Percentiles rank a stretch among this genome's conserved stretches.
Conservation (phyloP, 2,797 vertebrate species). For the Argentina silus region DNA sequence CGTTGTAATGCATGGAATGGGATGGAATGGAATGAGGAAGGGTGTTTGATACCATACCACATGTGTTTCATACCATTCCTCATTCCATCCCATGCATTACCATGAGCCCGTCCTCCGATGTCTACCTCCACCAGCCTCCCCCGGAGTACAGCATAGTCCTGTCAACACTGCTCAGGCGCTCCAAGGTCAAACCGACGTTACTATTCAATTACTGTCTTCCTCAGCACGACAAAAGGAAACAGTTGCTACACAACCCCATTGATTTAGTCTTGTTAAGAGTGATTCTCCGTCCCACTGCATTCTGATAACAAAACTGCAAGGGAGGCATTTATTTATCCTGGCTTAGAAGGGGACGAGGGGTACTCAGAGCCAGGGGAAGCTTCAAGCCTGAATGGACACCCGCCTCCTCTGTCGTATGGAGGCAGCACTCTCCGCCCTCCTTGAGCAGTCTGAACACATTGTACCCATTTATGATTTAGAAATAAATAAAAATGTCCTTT, state of each 20-base stretch:
- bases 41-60: too few relatives aligned
- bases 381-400: slow-evolving; percentile 52
- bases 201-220: slow-evolving; percentile 64
- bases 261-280: slow-evolving; percentile 56
- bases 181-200: slow-evolving; percentile 68
- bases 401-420: slow-evolving; percentile 50
- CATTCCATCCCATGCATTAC: too few relatives aligned
- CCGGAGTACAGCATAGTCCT: slow-evolving; percentile 36
- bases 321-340: slow-evolving; percentile 41
- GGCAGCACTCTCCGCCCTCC: slow-evolving; percentile 50
- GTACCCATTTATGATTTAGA: slow-evolving; percentile 56
- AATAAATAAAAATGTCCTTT: slow-evolving; percentile 52
- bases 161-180: slow-evolving; percentile 66
- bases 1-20: too few relatives aligned
- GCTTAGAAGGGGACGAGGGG: slow-evolving; percentile 13
- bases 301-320: slow-evolving; percentile 45
- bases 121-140: too few relatives aligned
- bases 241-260: slow-evolving; percentile 43
- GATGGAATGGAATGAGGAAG: too few relatives aligned
- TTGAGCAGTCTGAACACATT: slow-evolving; percentile 67
- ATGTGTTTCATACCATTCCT: too few relatives aligned
- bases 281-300: slow-evolving; percentile 30
- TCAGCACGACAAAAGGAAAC: slow-evolving; percentile 45
- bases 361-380: slow-evolving; percentile 43
- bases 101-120: too few relatives aligned